phyloP scores from a whole-genome alignment of 2,113 vertebrate species.

The Galeopterus variegatus region DNA sequence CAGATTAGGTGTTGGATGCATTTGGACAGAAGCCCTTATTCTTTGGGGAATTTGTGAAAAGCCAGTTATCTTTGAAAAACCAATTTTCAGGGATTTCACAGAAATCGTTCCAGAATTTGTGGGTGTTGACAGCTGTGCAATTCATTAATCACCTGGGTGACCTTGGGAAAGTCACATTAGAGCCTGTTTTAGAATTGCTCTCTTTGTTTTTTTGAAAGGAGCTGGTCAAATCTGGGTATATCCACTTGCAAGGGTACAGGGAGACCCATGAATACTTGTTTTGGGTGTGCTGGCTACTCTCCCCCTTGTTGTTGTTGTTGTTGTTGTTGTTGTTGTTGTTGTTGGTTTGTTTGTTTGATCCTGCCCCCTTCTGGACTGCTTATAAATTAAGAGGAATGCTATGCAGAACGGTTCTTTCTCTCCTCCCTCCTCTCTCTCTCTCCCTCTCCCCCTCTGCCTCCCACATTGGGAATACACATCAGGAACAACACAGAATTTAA shows the following conservation, averaged over 20 bases:
- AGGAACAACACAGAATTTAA: not conserved
- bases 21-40: constrained; percentile 24
- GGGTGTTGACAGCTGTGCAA: constrained; percentile 61
- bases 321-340: too few relatives aligned
- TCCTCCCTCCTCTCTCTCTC: rapidly evolving
- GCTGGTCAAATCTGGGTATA: not conserved
- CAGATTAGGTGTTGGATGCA: not conserved
- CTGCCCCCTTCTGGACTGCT: not conserved
- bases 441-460: not conserved
- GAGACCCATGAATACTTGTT: too few relatives aligned
- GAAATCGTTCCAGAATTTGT: constrained; percentile 44
- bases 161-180: constrained; percentile 58
- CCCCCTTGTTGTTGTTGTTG: too few relatives aligned
- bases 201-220: not conserved
- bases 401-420: not conserved
- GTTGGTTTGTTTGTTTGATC: not conserved
- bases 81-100: constrained; percentile 74
- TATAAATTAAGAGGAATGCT: not conserved
- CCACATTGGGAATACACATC: not conserved
- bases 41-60: constrained; percentile 67
- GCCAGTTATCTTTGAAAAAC: constrained; percentile 71
- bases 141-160: constrained; percentile 44
- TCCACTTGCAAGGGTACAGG: not conserved
- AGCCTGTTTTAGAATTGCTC: not conserved
- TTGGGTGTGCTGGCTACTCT: not conserved